These are phyloP conservation scores for Danaus chrysippus DNA, from an alignment of 2,888 invertebrate genomes.

Conservation along the genomic window DNA sequence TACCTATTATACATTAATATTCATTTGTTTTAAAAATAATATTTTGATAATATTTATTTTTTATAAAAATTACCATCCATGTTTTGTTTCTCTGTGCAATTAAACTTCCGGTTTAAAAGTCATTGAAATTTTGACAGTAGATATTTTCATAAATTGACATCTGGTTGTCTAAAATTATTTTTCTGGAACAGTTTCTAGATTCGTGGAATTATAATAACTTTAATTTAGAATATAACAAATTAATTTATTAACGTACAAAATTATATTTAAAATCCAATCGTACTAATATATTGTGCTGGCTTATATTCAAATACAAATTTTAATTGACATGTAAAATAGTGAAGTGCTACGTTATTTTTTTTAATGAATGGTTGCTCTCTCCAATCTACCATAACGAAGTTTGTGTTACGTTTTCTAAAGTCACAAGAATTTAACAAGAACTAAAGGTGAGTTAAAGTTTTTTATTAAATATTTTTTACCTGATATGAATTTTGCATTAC, in stretches of 20 bases:
- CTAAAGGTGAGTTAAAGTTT: background rate
- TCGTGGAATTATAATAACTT: background rate
- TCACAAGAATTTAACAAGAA: background rate
- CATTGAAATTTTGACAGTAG: no score
- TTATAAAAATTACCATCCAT: no score
- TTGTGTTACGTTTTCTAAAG: background rate
- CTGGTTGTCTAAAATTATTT: constrained; percentile 4
- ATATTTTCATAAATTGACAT: constrained; percentile 1
- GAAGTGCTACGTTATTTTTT: background rate
- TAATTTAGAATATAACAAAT: background rate
- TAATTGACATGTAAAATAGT: constrained; percentile 1
- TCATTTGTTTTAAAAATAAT: no score
- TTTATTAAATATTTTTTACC: background rate
- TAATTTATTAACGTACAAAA: background rate
- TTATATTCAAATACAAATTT: background rate
- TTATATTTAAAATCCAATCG: background rate
- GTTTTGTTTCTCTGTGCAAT: no score
- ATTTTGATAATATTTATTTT: no score
- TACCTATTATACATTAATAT: no score
- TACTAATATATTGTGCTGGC: background rate
- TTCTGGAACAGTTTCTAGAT: background rate
- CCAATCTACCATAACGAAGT: background rate
- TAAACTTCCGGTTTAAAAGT: no score
- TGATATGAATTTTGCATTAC: no score
- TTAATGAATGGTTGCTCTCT: background rate